Conservation (phyloP, 2,797 vertebrate species). For the Anguilla marmorata region DNA sequence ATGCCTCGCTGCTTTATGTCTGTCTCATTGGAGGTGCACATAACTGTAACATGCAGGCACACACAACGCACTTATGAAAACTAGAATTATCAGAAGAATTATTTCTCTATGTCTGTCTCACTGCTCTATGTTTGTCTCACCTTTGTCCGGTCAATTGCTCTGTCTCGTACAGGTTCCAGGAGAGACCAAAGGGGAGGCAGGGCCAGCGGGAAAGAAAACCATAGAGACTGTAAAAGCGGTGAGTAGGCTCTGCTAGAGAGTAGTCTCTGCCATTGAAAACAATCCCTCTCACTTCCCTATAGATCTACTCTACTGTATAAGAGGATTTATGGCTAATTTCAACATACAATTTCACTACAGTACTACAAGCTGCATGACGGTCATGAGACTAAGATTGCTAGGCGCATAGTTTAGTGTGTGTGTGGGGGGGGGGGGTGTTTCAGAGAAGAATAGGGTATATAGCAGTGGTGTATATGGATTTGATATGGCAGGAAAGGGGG, state of each 20-base stretch:
- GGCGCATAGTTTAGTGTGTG: too few relatives aligned
- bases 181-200: slow-evolving; percentile 83
- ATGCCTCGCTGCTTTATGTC: background rate
- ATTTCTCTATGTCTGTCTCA: background rate
- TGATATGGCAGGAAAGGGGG: background rate
- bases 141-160: background rate
- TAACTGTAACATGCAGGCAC: too few relatives aligned
- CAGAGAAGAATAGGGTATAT: background rate
- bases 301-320: background rate
- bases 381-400: too few relatives aligned
- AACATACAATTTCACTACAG: too few relatives aligned
- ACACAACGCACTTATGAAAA: too few relatives aligned
- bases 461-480: background rate
- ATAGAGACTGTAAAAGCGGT: slow-evolving; percentile 95
- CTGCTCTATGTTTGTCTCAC: background rate
- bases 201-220: slow-evolving; percentile 89
- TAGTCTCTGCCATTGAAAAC: background rate
- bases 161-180: slow-evolving; percentile 81
- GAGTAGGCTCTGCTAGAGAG: slow-evolving; percentile 60
- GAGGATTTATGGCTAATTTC: too few relatives aligned
- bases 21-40: background rate
- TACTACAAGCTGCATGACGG: too few relatives aligned
- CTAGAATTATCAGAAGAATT: too few relatives aligned
- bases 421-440: too few relatives aligned
- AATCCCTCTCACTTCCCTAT: background rate